These are phyloP conservation scores for Trichomalopsis sarcophagae DNA, from an alignment of 1,140 invertebrate genomes.

Conservation along the genomic window DNA sequence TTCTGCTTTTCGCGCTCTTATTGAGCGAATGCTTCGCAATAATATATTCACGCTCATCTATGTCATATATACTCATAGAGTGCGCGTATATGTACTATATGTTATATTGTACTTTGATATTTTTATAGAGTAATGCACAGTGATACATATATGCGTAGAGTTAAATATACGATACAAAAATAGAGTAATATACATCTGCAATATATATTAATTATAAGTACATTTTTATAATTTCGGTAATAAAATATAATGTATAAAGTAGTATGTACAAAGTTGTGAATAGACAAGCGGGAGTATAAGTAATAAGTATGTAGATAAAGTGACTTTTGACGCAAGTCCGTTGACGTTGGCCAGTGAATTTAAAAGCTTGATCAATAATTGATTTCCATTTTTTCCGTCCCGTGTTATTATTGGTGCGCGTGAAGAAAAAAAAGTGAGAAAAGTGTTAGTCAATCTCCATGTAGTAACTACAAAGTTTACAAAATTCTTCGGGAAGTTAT, in stretches of 20 bases:
- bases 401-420: no score
- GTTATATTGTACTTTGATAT: neutral
- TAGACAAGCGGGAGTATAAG: neutral
- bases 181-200: neutral
- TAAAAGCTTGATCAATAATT: neutral
- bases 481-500: no score
- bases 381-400: neutral
- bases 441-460: neutral
- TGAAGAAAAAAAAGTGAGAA: neutral
- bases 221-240: neutral
- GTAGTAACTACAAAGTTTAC: no score
- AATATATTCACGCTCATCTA: neutral
- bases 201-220: neutral
- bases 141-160: conserved; percentile 8
- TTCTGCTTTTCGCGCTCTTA: neutral
- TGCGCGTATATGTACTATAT: neutral
- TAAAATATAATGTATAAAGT: neutral
- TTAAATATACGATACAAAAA: neutral
- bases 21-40: neutral
- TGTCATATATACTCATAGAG: neutral
- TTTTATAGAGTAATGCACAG: neutral
- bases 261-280: neutral
- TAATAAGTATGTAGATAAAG: neutral
- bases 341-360: neutral
- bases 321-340: neutral